Evolutionary conservation across 2,888 invertebrate species (phyloP), one percentile per base, ranked within the genome.

Genomic region (Aethes cnicana): DNA sequence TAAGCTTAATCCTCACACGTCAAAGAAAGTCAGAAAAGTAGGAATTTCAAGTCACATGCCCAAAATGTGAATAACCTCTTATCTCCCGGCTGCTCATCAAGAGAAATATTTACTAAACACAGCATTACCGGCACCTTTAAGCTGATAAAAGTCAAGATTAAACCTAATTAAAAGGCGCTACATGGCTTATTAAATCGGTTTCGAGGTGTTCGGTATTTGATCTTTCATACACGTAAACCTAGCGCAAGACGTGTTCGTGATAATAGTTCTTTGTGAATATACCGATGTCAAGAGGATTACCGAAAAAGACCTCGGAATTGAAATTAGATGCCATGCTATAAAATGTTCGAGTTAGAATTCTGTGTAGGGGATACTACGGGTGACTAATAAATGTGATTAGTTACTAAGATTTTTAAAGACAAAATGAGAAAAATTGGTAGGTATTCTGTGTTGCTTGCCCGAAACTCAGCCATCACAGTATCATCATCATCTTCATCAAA

Each of bases 21-120:
- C 59, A 65, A 47, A 26, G 14, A 46, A 47, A 46, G 32, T 39
- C 39, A 47, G 36, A 37, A 36, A 52, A 18, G 33, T 47, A 58
- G 57, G 53, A 62, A 58, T 66, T 61, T 57, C 64, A 59, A 66
- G 58, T 69, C 69, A 59, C 68, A 72, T 64, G 73, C 57, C 59
- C 62, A 69, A 65, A 69, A 74, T 71, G 69, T 75, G 66, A 76
- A 79, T 74, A 56, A 44, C 42, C 28, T 35, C 66, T 81, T 83
- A 84, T 84, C 85, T 75, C 30, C 49, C 53, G 63, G 64, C 64
- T 68, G 69, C 66, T 74, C 77, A 76, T 81, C 81, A 78, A 68
- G 69, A 70, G 74, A 86, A 85, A 85, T 86, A 86, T 87, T 87
- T 84, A 85, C 83, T 64, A 76, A 81, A 81, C 72, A 82, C 68